Evolutionary conservation across 2,888 invertebrate genomes (phyloP).

Genomic region (Tipula vernalis): DNA sequence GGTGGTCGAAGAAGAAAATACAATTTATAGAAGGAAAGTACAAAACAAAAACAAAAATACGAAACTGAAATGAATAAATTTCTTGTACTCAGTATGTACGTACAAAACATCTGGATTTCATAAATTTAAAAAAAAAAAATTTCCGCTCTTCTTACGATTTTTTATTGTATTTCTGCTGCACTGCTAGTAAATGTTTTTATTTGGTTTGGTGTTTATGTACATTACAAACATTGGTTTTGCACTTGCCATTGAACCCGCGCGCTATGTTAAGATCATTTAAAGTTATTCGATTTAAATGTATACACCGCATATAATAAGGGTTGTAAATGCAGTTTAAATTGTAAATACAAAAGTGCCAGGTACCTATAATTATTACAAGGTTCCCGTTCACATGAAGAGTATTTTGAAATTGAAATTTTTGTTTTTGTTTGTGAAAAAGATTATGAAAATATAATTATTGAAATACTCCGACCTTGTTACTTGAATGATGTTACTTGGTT

Average conservation of each 20-base stretch:
- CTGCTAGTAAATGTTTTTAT: neutral
- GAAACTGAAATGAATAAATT: neutral
- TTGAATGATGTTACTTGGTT: no score
- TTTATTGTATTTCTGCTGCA: neutral
- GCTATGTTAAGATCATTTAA: neutral
- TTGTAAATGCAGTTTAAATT: neutral
- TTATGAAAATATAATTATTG: no score
- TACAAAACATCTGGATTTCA: neutral
- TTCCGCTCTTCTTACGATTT: neutral
- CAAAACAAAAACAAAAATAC: neutral
- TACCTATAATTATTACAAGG: neutral
- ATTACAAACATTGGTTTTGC: neutral
- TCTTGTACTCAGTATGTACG: neutral
- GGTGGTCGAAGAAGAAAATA: neutral
- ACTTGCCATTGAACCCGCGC: neutral
- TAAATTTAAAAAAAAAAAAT: neutral
- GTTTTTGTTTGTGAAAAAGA: no score
- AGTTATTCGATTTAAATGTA: neutral
- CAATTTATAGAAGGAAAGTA: neutral
- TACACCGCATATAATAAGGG: neutral
- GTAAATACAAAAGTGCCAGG: neutral
- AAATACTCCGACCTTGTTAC: no score
- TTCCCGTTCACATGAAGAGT: no score
- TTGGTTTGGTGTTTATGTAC: neutral
- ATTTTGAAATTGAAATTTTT: no score